phyloP scores from a whole-genome alignment of 2,888 invertebrate genomes.

The Acleris cristana region DNA sequence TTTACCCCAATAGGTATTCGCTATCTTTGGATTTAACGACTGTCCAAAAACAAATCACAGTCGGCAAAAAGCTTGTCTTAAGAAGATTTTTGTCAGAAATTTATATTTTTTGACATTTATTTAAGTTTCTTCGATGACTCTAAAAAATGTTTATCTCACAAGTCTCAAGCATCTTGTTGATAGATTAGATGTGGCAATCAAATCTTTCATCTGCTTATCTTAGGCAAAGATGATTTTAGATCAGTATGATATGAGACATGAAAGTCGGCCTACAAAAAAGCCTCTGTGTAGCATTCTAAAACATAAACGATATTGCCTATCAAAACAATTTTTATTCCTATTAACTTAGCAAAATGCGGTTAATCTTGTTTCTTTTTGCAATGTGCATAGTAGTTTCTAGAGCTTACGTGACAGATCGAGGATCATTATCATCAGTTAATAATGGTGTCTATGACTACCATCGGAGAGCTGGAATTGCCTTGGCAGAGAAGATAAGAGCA shows the following conservation, averaged over 20 bases:
- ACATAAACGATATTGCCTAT: too few relatives aligned
- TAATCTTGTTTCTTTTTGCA: background rate
- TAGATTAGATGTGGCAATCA: background rate
- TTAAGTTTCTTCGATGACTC: too few relatives aligned
- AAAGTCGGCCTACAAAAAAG: background rate
- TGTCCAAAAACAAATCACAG: too few relatives aligned
- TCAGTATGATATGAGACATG: background rate
- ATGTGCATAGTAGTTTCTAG: conserved; percentile 2
- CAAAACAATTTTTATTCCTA: background rate
- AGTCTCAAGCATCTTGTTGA: too few relatives aligned
- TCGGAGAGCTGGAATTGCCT: conserved; percentile 29
- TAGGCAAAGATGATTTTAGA: background rate
- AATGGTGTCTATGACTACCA: conserved; percentile 36
- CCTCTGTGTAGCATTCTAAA: too few relatives aligned
- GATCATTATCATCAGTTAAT: background rate
- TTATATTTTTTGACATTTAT: too few relatives aligned
- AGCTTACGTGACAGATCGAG: conserved; percentile 8
- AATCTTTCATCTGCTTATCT: conserved; percentile 5
- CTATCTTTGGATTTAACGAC: too few relatives aligned
- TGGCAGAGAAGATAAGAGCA: conserved; percentile 27
- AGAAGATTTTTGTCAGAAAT: too few relatives aligned
- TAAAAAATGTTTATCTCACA: too few relatives aligned
- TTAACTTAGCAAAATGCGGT: background rate
- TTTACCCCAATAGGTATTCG: too few relatives aligned
- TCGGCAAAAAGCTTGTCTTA: too few relatives aligned